phyloP scores from a whole-genome alignment of 2,797 vertebrate species.

The Valencia hispanica region DNA sequence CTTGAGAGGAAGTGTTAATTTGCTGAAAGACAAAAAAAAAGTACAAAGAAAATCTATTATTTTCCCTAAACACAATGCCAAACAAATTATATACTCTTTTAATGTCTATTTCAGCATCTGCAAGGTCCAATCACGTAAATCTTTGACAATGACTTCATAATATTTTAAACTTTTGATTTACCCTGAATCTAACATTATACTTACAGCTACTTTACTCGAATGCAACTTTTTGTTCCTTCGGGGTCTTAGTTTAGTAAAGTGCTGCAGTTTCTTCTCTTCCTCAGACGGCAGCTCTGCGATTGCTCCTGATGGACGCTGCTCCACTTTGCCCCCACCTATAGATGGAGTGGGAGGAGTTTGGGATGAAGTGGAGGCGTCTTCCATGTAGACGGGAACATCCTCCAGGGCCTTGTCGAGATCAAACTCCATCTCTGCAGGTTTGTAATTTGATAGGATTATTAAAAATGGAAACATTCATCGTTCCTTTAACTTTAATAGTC shows the following conservation, averaged over 20 bases:
- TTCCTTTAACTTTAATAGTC: background rate
- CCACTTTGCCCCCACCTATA: conserved; percentile 73
- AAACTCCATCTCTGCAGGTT: conserved; percentile 93
- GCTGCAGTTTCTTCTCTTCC: conserved; percentile 93
- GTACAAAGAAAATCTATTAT: conserved; percentile 3
- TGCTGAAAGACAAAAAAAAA: conserved; percentile 65
- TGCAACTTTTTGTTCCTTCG: conserved; percentile 92
- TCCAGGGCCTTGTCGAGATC: conserved; percentile 96
- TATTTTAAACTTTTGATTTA: background rate
- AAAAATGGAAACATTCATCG: background rate
- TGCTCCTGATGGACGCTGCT: conserved; percentile 82
- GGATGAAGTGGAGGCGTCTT: conserved; percentile 80
- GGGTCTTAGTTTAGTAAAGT: conserved; percentile 94
- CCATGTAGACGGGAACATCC: conserved; percentile 91
- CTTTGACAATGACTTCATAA: background rate
- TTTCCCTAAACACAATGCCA: background rate
- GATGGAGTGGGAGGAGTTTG: conserved; percentile 60
- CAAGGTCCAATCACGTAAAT: background rate
- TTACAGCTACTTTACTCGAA: conserved; percentile 91
- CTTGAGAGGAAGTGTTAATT: conserved; percentile 82
- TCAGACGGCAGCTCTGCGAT: conserved; percentile 93
- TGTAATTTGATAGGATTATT: background rate
- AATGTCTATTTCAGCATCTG: background rate
- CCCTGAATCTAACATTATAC: conserved; percentile 50
- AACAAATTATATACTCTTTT: background rate